Evolutionary conservation across 2,113 vertebrate genomes (phyloP).

Genomic region (Azemiops feae): DNA sequence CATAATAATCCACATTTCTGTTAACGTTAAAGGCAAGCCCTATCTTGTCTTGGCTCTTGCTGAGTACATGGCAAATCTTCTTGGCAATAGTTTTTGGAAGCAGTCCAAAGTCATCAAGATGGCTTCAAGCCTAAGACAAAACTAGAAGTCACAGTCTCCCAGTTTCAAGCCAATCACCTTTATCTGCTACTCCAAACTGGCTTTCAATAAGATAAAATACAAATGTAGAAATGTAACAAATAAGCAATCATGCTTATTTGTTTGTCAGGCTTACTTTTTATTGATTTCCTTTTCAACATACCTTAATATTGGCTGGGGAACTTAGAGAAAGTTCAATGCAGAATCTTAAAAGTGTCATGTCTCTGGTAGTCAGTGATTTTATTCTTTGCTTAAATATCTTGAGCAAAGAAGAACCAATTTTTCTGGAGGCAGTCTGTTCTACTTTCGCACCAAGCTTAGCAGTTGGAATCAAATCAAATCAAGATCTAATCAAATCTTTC

Average conservation of each 20-base stretch:
- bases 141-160: not conserved
- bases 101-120: not conserved
- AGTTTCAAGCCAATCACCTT: not conserved
- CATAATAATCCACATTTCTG: not conserved
- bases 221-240: not conserved
- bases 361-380: not conserved
- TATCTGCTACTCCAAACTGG: not conserved
- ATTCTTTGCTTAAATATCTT: not conserved
- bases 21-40: not conserved
- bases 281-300: not conserved
- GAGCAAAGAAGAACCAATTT: not conserved
- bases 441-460: not conserved
- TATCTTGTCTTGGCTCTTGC: not conserved
- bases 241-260: not conserved
- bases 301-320: not conserved
- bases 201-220: not conserved
- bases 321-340: not conserved
- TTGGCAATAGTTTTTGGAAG: not conserved
- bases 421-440: not conserved
- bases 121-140: not conserved
- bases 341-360: not conserved
- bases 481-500: not conserved
- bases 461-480: not conserved
- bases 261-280: not conserved
- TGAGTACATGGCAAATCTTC: not conserved